Evolutionary conservation across 2,797 vertebrate species (phyloP).

Genomic region (Valencia hispanica): DNA sequence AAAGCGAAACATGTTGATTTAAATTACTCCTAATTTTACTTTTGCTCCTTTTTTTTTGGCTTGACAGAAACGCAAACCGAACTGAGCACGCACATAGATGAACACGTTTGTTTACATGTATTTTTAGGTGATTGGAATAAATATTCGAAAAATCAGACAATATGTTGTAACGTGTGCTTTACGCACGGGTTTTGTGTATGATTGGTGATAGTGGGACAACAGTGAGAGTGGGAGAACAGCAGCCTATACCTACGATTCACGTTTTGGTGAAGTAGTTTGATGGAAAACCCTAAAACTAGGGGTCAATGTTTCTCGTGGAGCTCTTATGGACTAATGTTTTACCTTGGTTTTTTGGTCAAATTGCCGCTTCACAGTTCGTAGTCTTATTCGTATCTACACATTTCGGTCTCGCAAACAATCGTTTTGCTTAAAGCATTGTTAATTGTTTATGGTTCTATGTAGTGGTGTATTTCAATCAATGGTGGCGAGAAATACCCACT

Average conservation of each 20-base stretch:
- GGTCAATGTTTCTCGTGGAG: background rate
- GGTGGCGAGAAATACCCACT: background rate
- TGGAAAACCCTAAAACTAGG: background rate
- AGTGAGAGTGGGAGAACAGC: background rate
- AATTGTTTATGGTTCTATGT: background rate
- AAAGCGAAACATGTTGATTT: background rate
- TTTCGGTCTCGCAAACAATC: background rate
- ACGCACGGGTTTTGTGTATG: slow-evolving; percentile 15
- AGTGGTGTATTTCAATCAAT: background rate
- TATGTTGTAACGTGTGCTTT: slow-evolving; percentile 7
- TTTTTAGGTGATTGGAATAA: background rate
- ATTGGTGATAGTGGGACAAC: too few relatives aligned
- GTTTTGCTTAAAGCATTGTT: background rate
- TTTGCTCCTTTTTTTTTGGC: background rate
- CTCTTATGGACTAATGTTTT: background rate
- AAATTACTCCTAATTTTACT: background rate
- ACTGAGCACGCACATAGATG: background rate
- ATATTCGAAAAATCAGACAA: background rate
- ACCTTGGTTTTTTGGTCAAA: background rate
- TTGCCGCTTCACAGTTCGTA: background rate
- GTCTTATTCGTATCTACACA: background rate
- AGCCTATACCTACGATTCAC: background rate
- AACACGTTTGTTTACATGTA: background rate
- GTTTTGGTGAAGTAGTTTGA: background rate
- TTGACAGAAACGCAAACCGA: background rate